phyloP scores from a whole-genome alignment of 2,888 invertebrate species.

The Tineola bisselliella region DNA sequence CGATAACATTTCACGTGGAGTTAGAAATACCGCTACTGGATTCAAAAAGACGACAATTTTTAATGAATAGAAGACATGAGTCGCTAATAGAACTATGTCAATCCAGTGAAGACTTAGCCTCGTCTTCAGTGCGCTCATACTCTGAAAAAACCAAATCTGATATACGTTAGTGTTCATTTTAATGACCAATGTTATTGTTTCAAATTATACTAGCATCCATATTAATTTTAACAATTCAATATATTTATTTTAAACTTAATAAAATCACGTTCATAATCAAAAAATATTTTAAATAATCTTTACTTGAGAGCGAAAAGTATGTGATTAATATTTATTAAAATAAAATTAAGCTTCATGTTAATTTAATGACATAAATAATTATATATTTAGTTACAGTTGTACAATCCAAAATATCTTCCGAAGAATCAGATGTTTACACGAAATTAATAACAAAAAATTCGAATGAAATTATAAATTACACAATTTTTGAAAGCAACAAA shows the following conservation, averaged over 20 bases:
- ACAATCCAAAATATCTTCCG: not conserved
- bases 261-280: no score
- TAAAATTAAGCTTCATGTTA: no score
- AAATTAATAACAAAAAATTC: constrained; percentile 33
- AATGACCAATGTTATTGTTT: no score
- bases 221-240: no score
- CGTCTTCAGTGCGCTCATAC: not conserved
- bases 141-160: constrained; percentile 15
- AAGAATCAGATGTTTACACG: constrained; percentile 34
- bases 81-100: constrained; percentile 43
- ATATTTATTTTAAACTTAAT: no score
- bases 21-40: constrained; percentile 65
- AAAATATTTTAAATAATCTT: no score
- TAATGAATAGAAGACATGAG: constrained; percentile 42
- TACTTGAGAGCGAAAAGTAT: no score
- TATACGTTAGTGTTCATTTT: not conserved
- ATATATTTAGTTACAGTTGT: not conserved
- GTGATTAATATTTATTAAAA: no score
- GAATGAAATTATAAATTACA: constrained; percentile 38
- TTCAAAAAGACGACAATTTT: constrained; percentile 39
- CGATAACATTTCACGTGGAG: constrained; percentile 60
- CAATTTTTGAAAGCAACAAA: constrained; percentile 57
- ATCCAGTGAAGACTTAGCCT: constrained; percentile 21
- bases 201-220: no score
- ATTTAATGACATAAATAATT: not conserved